Conservation (phyloP, 2,888 invertebrate genomes). For the Thumatha senex region DNA sequence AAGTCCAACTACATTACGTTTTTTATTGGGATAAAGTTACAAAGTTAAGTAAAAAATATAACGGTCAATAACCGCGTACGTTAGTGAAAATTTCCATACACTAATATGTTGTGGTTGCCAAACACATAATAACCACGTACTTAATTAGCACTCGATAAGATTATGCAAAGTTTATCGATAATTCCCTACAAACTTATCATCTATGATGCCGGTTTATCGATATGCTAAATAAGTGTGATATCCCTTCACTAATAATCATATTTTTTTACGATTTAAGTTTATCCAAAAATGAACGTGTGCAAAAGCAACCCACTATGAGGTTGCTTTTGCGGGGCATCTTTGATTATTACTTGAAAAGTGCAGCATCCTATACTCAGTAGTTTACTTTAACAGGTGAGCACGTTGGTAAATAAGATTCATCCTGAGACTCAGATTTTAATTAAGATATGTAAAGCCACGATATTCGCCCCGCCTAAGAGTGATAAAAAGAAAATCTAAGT, state of each 20-base stretch:
- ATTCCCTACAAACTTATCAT: constrained; percentile 20
- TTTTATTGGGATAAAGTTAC: no score
- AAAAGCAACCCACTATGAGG: no score
- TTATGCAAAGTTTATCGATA: constrained; percentile 26
- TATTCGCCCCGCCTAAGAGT: constrained; percentile 12
- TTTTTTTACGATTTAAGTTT: constrained; percentile 9
- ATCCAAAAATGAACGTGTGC: constrained; percentile 13
- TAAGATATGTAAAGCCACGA: constrained; percentile 24
- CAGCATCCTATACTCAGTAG: not conserved
- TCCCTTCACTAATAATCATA: constrained; percentile 23
- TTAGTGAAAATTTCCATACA: constrained; percentile 38
- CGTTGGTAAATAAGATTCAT: constrained; percentile 16
- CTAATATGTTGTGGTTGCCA: constrained; percentile 41
- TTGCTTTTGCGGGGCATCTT: not conserved
- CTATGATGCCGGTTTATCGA: constrained; percentile 31
- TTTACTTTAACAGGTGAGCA: not conserved
- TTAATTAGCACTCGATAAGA: constrained; percentile 37
- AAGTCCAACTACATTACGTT: no score
- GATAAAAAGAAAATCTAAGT: constrained; percentile 11
- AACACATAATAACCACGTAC: constrained; percentile 26
- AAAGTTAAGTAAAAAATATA: constrained; percentile 10
- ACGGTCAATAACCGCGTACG: constrained; percentile 11
- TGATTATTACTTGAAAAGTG: not conserved
- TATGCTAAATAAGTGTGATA: constrained; percentile 21
- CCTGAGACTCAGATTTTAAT: constrained; percentile 26